Base-by-base conservation (phyloP, 2,888 invertebrate species). In the Epinotia demarniana region DNA sequence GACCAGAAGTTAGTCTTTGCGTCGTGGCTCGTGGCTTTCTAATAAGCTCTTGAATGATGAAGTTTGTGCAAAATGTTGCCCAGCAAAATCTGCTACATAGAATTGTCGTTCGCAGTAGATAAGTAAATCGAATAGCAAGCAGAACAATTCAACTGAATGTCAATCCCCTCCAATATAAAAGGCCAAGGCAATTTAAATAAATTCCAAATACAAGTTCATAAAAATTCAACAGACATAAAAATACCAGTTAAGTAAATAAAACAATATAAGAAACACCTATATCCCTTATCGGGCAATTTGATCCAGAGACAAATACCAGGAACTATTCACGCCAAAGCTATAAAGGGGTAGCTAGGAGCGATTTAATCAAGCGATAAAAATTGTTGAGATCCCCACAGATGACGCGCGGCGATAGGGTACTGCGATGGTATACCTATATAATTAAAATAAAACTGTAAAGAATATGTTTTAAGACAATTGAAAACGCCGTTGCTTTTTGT, bases 291-390 rank as follows among this genome's bases (percentile, higher is more conserved):
- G 84, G 77, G 79, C 78, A 77, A 78, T 79, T 80, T 72, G 81
- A 82, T 85, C 81, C 80, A 79, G 87, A 89, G 89, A 90, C 86
- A 90, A 89, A 88, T 85, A 90, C 84, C 81, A 84, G 84, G 80
- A 85, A 83, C 88, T 87, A 86, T 86, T 86, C 85, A 83, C 81
- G 83, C 81, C 80, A 77, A 72, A 77, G 81, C 85, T 81, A 88
- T 91, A 90, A 91, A 92, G 89, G 92, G 92, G 92, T 92, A 91
- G 90, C 89, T 86, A 84, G 82, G 80, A 84, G 85, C 88, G 92
- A 92, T 92, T 90, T 91, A 90, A 92, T 92, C 88, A 89, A 83
- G 86, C 86, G 92, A 93, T 93, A 92, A 91, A 91, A 91, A 87
- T 86, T 90, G 89, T 88, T 84, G 83, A 82, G 85, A 84, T 78